Evolutionary conservation across 2,888 invertebrate species (phyloP).

Genomic region (Caenorhabditis parvicauda): DNA sequence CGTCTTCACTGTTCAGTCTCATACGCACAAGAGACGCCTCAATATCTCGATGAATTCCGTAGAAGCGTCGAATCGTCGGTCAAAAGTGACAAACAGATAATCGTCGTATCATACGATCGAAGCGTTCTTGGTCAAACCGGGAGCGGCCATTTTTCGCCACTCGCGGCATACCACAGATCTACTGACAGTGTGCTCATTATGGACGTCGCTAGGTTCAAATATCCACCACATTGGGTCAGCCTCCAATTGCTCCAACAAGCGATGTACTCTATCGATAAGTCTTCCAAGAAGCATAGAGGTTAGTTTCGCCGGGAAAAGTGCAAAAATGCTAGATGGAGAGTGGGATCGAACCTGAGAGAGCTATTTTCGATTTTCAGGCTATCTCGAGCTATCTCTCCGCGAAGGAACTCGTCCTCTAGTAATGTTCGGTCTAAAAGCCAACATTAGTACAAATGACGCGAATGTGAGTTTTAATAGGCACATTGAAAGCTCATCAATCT

Average conservation of each 20-base stretch:
- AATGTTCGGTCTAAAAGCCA: slow-evolving; percentile 44
- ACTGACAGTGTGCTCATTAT: slow-evolving; percentile 62
- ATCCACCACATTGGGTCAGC: slow-evolving; percentile 64
- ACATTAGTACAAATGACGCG: slow-evolving; percentile 35
- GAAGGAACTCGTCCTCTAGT: slow-evolving; percentile 39
- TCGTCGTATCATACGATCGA: slow-evolving; percentile 63
- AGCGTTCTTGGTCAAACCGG: slow-evolving; percentile 63
- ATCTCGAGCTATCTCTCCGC: slow-evolving; percentile 19
- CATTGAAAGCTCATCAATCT: too few species aligned
- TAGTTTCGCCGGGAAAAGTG: slow-evolving; percentile 8
- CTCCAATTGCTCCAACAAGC: slow-evolving; percentile 60
- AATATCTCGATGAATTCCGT: slow-evolving; percentile 32
- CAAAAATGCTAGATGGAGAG: too few species aligned
- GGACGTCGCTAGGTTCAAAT: slow-evolving; percentile 65
- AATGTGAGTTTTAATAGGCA: too few species aligned
- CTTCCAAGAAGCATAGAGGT: slow-evolving; percentile 48
- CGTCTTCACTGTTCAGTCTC: slow-evolving; percentile 49
- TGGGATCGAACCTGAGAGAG: too few species aligned
- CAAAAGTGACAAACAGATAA: slow-evolving; percentile 48
- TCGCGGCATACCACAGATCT: slow-evolving; percentile 63
- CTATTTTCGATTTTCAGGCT: slow-evolving; percentile 14
- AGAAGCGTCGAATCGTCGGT: slow-evolving; percentile 27
- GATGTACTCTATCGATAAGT: slow-evolving; percentile 60
- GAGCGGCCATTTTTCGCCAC: slow-evolving; percentile 63
- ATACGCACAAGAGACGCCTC: slow-evolving; percentile 28